Evolutionary conservation across 92 coral and sea anemone species (phyloP).

Genomic region (Anthopleura xanthogrammica): DNA sequence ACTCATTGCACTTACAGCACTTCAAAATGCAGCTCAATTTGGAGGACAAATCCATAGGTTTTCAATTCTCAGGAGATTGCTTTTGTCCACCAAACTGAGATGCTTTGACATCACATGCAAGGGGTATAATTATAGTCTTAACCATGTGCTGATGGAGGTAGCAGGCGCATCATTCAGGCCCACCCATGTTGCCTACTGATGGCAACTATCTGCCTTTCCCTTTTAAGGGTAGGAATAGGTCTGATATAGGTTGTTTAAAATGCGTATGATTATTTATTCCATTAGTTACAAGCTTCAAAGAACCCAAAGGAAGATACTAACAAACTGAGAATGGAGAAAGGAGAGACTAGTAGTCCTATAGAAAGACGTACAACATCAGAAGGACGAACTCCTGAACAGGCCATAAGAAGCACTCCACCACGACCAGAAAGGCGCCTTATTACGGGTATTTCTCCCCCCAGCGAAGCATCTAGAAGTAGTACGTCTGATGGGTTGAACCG

Average conservation of each 20-base stretch:
- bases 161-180: no score
- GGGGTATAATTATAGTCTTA: no score
- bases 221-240: no score
- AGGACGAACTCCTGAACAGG: not conserved
- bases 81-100: no score
- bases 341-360: slow-evolving; percentile 14
- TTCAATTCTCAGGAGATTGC: no score
- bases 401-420: slow-evolving; percentile 16
- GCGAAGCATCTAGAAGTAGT: slow-evolving; percentile 15
- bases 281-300: slow-evolving; percentile 8
- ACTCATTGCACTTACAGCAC: no score
- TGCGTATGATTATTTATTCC: not conserved
- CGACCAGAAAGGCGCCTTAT: slow-evolving; percentile 21
- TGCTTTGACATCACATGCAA: no score
- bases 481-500: not conserved
- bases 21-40: no score
- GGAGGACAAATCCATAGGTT: no score
- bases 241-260: not conserved
- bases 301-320: slow-evolving; percentile 19
- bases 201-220: no score
- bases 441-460: slow-evolving; percentile 14
- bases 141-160: no score
- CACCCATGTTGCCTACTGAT: no score
- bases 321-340: slow-evolving; percentile 13
- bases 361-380: not conserved